Evolutionary conservation across 2,113 vertebrate genomes (phyloP).

Genomic region (Capreolus pygargus): DNA sequence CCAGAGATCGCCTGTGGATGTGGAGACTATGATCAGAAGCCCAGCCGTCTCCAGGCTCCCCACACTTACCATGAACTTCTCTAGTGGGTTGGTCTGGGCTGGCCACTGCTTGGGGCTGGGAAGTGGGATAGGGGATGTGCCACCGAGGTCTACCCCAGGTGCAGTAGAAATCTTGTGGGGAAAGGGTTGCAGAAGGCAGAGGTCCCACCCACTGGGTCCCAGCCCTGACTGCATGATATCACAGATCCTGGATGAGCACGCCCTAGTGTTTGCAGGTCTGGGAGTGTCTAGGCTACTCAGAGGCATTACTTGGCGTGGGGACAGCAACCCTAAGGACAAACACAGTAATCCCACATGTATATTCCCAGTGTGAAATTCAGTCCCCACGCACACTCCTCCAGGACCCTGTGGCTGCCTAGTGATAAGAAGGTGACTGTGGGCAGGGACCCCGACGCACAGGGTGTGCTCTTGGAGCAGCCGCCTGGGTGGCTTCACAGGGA

Average conservation of each 20-base stretch:
- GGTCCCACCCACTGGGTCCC: background rate
- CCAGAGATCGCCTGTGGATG: background rate
- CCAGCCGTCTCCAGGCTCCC: background rate
- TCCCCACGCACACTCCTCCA: too few relatives aligned
- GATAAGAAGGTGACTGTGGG: conserved; percentile 59
- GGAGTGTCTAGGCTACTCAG: background rate
- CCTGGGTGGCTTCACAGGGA: conserved; percentile 65
- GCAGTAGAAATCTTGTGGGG: background rate
- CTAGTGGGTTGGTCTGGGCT: background rate
- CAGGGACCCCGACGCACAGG: background rate
- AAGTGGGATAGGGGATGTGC: fast-evolving
- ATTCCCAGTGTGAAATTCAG: background rate
- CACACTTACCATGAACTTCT: background rate
- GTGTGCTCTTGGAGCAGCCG: conserved; percentile 75
- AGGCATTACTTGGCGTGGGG: fast-evolving
- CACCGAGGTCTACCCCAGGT: fast-evolving
- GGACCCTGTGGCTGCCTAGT: background rate
- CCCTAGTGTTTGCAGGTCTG: background rate
- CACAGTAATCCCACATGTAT: background rate
- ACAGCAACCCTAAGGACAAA: background rate
- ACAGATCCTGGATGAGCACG: fast-evolving
- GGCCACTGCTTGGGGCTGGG: background rate
- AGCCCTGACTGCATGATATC: background rate
- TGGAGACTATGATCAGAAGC: background rate
- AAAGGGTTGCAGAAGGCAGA: background rate